Conservation (phyloP, 1,140 invertebrate genomes). For the Monomorium pharaonis region DNA sequence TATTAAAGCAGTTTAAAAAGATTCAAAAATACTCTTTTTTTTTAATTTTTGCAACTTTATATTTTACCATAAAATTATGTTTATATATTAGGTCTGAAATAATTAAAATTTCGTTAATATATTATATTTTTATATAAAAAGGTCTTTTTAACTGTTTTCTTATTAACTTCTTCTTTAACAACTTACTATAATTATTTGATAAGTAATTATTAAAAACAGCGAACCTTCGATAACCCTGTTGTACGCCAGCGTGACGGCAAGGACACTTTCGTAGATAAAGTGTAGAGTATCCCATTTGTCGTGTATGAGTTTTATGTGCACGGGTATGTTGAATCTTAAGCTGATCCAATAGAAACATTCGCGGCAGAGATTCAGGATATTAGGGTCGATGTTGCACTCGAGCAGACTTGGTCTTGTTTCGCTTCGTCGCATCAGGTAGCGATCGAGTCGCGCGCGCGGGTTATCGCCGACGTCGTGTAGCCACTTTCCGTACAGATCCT, state of each 20-base stretch:
- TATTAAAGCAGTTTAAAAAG: neutral
- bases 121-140: neutral
- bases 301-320: constrained; percentile 87
- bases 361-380: constrained; percentile 87
- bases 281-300: constrained; percentile 88
- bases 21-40: neutral
- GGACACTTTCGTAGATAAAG: constrained; percentile 90
- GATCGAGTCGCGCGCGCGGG: constrained; percentile 88
- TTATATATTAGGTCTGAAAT: neutral
- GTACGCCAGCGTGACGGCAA: constrained; percentile 91
- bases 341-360: constrained; percentile 90
- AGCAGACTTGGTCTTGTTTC: constrained; percentile 87
- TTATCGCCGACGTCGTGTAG: constrained; percentile 86
- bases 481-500: constrained; percentile 89
- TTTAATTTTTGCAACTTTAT: neutral
- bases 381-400: constrained; percentile 91
- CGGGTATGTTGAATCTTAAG: constrained; percentile 88
- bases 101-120: neutral
- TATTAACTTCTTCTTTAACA: too few species aligned
- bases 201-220: neutral
- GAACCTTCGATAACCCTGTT: constrained; percentile 90
- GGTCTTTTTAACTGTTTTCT: neutral
- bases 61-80: neutral
- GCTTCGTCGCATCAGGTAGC: constrained; percentile 90
- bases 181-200: neutral